Percentiles rank a stretch among this genome's conserved stretches.
Evolutionary conservation across 2,888 invertebrate genomes (phyloP).

Genomic region (Sycophila texana): DNA sequence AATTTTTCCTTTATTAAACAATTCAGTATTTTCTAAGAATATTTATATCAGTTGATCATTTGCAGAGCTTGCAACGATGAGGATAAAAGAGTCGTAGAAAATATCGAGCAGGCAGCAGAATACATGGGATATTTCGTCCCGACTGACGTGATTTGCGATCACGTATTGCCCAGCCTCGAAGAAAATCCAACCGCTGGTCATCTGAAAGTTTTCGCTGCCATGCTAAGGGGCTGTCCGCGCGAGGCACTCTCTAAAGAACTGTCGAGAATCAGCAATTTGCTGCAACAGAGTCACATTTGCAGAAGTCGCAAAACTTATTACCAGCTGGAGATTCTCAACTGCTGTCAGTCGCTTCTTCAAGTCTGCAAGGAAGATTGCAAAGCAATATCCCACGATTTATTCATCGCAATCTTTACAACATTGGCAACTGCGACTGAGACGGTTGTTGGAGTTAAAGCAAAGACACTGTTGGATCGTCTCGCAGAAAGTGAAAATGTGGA

Average conservation of each 20-base stretch:
- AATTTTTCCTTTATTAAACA: constrained; percentile 15
- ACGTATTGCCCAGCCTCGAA: constrained; percentile 82
- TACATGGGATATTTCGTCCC: constrained; percentile 87
- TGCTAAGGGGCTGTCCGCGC: constrained; percentile 79
- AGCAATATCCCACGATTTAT: constrained; percentile 66
- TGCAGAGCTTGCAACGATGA: constrained; percentile 82
- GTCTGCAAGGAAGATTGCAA: constrained; percentile 75
- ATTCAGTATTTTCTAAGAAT: not conserved
- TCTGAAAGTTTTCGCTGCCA: constrained; percentile 80
- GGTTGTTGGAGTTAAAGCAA: constrained; percentile 63
- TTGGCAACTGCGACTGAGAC: constrained; percentile 64
- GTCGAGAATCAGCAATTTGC: constrained; percentile 78
- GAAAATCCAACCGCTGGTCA: constrained; percentile 77
- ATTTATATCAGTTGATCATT: constrained; percentile 60
- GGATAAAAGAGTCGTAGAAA: constrained; percentile 80
- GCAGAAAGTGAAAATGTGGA: constrained; percentile 75
- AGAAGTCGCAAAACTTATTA: constrained; percentile 80
- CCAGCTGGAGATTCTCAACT: constrained; percentile 79
- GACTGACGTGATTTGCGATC: constrained; percentile 82
- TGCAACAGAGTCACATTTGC: constrained; percentile 80
- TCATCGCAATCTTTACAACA: constrained; percentile 68
- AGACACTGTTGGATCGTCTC: constrained; percentile 76
- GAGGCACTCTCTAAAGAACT: constrained; percentile 77
- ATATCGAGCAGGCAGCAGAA: constrained; percentile 82
- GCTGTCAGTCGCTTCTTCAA: constrained; percentile 77